These are phyloP conservation scores for Nothoprocta pentlandii DNA, from an alignment of 2,113 vertebrate genomes.

Conservation along the genomic window DNA sequence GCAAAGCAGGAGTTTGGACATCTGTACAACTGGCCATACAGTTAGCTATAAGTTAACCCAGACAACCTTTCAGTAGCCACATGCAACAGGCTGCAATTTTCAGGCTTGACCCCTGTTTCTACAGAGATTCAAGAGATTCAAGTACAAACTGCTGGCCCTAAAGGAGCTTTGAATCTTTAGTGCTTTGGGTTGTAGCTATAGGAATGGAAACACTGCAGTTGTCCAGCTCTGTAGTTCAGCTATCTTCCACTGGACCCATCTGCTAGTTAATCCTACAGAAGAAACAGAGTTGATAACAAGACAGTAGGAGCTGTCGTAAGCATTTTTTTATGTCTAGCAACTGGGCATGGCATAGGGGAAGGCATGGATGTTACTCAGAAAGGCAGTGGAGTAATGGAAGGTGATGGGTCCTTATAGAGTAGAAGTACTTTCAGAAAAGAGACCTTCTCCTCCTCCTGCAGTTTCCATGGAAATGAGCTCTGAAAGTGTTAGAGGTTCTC, in stretches of 20 bases:
- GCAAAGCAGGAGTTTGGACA: neutral
- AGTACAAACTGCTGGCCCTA: neutral
- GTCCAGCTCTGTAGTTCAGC: neutral
- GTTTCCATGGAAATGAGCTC: neutral
- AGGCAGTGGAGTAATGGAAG: neutral
- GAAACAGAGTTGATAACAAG: neutral
- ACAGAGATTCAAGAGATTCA: neutral
- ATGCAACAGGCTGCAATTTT: neutral
- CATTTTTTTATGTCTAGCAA: neutral
- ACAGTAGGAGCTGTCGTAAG: slow-evolving; percentile 29
- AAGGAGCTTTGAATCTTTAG: neutral
- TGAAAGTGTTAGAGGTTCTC: neutral
- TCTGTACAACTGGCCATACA: neutral
- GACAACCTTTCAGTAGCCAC: neutral
- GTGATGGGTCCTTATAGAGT: slow-evolving; percentile 29
- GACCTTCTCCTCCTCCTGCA: neutral
- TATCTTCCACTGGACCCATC: neutral
- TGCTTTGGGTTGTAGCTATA: neutral
- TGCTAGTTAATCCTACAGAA: slow-evolving; percentile 1
- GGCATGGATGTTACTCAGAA: neutral
- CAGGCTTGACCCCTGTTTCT: neutral
- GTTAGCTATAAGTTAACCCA: neutral
- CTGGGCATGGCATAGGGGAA: neutral
- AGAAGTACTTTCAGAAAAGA: neutral
- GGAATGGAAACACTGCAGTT: slow-evolving; percentile 33